phyloP scores from a whole-genome alignment of 2,888 invertebrate species.

The Catocala sponsa region DNA sequence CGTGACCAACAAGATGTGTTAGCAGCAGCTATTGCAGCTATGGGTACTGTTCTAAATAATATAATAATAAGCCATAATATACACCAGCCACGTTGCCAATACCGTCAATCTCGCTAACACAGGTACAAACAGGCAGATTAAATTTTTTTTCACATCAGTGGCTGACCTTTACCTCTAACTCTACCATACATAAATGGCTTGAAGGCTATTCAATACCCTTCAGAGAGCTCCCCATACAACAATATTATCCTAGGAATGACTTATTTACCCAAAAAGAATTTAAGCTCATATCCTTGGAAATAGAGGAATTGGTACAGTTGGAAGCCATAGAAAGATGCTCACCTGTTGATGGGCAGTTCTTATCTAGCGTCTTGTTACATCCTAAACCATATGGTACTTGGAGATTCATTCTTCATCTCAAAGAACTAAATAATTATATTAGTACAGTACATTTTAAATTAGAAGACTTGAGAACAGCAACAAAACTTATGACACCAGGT shows the following conservation, averaged over 20 bases:
- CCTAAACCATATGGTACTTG: slow-evolving; percentile 25
- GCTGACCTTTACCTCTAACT: too few relatives aligned
- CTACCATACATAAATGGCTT: too few relatives aligned
- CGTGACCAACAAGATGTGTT: too few relatives aligned
- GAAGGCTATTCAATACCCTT: too few relatives aligned
- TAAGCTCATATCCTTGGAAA: not conserved
- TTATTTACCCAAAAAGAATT: not conserved
- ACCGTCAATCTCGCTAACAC: too few relatives aligned
- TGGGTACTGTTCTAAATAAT: too few relatives aligned
- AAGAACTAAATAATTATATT: slow-evolving; percentile 25
- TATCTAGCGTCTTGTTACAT: slow-evolving; percentile 25
- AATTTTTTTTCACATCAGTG: too few relatives aligned
- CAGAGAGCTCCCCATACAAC: too few relatives aligned
- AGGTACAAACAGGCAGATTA: too few relatives aligned
- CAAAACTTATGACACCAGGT: slow-evolving; percentile 22
- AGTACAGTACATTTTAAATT: slow-evolving; percentile 32
- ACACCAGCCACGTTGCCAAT: too few relatives aligned
- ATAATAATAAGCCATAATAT: too few relatives aligned
- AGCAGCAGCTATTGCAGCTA: too few relatives aligned
- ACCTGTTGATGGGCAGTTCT: slow-evolving; percentile 19
- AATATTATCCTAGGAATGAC: slow-evolving; percentile 12
- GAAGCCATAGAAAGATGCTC: not conserved
- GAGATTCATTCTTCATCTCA: slow-evolving; percentile 26
- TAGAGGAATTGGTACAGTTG: not conserved
- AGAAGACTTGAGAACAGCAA: slow-evolving; percentile 34